A percentile compares a stretch with the other conserved stretches of the same genome.
Evolutionary conservation across 2,888 invertebrate species (phyloP).

Genomic region (Diadegma fenestrale): DNA sequence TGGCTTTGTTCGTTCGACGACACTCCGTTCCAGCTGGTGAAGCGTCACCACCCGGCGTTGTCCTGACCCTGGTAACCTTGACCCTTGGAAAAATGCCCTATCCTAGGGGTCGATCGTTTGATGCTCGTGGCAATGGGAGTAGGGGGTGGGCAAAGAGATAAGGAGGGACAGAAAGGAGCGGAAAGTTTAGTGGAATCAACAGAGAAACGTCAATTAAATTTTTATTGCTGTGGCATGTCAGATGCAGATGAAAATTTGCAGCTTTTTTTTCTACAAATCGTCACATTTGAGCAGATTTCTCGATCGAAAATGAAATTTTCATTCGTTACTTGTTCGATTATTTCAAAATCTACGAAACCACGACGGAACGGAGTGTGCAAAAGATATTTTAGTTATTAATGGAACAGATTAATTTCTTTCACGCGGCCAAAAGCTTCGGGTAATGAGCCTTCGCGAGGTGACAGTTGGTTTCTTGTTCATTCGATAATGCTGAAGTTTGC

Average conservation of each 20-base stretch:
- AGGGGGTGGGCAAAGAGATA: slow-evolving; percentile 6
- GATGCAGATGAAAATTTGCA: neutral
- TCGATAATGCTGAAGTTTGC: no score
- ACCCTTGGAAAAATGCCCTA: slow-evolving; percentile 73
- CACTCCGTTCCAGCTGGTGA: slow-evolving; percentile 48
- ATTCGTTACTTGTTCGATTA: neutral
- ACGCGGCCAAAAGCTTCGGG: neutral
- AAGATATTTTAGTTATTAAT: neutral
- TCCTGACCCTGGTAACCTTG: slow-evolving; percentile 78
- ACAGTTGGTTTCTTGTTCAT: neutral
- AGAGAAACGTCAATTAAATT: slow-evolving; percentile 10
- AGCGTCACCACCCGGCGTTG: slow-evolving; percentile 59
- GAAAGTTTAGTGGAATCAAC: neutral
- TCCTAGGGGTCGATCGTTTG: slow-evolving; percentile 70
- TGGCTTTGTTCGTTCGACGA: slow-evolving; percentile 41
- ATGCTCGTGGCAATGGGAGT: slow-evolving; percentile 28
- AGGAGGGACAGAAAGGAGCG: slow-evolving; percentile 22
- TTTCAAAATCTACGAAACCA: neutral
- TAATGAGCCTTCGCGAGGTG: neutral
- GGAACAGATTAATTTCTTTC: neutral
- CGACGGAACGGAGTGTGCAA: neutral
- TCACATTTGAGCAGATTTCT: neutral
- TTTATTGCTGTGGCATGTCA: slow-evolving; percentile 1
- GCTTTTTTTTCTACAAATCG: neutral
- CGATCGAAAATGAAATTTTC: neutral